phyloP scores from a whole-genome alignment of 2,888 invertebrate species.

The Coenonympha glycerion region DNA sequence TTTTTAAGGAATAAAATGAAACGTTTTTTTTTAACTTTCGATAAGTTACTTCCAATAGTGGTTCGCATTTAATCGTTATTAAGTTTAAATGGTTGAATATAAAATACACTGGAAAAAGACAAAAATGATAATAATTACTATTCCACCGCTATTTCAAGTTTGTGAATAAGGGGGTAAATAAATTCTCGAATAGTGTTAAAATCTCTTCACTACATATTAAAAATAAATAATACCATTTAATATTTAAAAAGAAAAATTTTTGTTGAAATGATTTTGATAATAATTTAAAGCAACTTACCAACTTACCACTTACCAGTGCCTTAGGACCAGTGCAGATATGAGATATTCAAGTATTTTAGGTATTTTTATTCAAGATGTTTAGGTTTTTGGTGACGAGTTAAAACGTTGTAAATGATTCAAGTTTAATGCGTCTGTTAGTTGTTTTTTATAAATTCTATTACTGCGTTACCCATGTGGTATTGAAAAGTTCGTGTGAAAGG shows the following conservation, averaged over 20 bases:
- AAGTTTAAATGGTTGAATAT: constrained; percentile 12
- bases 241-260: not conserved
- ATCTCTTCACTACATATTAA: not conserved
- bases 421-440: constrained; percentile 20
- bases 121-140: no score
- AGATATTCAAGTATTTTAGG: constrained; percentile 11
- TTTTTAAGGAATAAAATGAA: not conserved
- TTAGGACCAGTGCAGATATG: constrained; percentile 39
- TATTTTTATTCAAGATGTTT: not conserved
- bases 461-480: constrained; percentile 15
- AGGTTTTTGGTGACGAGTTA: constrained; percentile 3
- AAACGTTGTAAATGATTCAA: constrained; percentile 4
- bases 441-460: constrained; percentile 22
- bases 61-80: constrained; percentile 10
- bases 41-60: not conserved
- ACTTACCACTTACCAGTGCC: constrained; percentile 51
- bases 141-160: no score
- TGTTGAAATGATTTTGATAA: constrained; percentile 9
- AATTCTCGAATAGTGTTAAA: constrained; percentile 3
- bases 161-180: no score
- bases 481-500: no score
- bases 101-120: not conserved
- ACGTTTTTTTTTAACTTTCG: not conserved
- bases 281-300: constrained; percentile 21
- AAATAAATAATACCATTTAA: no score